phyloP scores from a whole-genome alignment of 2,113 vertebrate species.

The Brevimyrus niger region DNA sequence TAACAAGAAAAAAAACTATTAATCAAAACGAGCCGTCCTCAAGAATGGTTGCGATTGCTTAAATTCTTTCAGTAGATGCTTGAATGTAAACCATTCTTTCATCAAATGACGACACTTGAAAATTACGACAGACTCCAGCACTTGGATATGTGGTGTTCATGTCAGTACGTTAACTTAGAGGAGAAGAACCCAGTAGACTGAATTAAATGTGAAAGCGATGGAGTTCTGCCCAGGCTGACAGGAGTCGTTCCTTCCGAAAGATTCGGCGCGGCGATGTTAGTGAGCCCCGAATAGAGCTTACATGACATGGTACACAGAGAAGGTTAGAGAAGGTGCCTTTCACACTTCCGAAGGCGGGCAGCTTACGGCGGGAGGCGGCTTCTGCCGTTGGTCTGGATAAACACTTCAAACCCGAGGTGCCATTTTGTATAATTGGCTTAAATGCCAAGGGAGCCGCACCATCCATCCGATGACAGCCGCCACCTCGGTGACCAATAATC shows the following conservation, averaged over 20 bases:
- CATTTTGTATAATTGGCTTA: neutral
- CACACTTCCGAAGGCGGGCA: neutral
- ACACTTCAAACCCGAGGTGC: neutral
- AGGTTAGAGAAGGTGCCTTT: neutral
- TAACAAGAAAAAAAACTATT: neutral
- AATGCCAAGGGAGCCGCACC: neutral
- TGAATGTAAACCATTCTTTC: neutral
- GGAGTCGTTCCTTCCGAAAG: neutral
- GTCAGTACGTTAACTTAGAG: neutral
- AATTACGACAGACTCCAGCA: neutral
- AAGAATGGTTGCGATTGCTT: neutral
- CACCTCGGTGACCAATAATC: slow-evolving; percentile 7
- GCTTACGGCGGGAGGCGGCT: neutral
- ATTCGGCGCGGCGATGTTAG: neutral
- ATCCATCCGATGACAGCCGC: neutral
- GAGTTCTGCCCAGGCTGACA: neutral
- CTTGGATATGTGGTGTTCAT: neutral
- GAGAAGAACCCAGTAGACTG: neutral
- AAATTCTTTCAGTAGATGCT: neutral
- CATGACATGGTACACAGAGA: neutral
- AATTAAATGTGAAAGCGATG: neutral
- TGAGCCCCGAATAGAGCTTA: neutral
- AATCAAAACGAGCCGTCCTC: neutral
- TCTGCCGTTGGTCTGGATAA: neutral
- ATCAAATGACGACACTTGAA: neutral